A percentile compares a stretch with the other conserved stretches of the same genome.
These are phyloP conservation scores for Battus philenor DNA, from an alignment of 1,140 invertebrate species.

Conservation along the genomic window DNA sequence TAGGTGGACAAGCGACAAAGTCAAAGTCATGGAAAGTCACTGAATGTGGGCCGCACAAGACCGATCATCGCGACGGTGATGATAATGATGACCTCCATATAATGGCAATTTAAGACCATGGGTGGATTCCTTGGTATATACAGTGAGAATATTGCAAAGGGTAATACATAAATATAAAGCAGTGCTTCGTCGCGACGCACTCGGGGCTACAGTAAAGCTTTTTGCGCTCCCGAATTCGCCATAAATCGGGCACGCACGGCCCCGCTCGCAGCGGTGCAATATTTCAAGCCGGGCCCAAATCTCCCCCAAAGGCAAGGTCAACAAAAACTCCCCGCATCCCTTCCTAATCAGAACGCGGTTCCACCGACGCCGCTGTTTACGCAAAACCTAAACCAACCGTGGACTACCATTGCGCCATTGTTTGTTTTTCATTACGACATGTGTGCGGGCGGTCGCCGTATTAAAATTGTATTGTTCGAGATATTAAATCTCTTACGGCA, in stretches of 20 bases:
- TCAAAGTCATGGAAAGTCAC: too few species aligned
- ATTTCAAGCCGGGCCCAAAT: conserved; percentile 22
- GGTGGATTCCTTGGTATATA: too few species aligned
- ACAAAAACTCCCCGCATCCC: conserved; percentile 23
- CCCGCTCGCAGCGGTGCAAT: conserved; percentile 21
- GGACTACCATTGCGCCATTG: conserved; percentile 22
- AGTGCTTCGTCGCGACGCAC: too few species aligned
- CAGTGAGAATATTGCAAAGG: too few species aligned
- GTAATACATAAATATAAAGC: too few species aligned
- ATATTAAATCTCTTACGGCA: conserved; percentile 22
- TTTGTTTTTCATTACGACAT: conserved; percentile 53
- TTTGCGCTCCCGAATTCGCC: neutral
- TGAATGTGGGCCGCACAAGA: too few species aligned
- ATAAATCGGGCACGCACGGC: neutral
- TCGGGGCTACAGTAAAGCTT: too few species aligned
- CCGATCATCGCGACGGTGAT: too few species aligned
- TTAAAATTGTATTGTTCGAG: conserved; percentile 30
- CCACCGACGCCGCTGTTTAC: conserved; percentile 29
- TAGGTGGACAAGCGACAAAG: too few species aligned
- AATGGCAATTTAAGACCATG: too few species aligned
- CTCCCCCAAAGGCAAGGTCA: conserved; percentile 23
- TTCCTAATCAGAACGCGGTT: conserved; percentile 25
- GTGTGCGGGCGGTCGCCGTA: conserved; percentile 24
- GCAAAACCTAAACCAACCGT: conserved; percentile 32
- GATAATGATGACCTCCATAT: too few species aligned